These are phyloP conservation scores for Trissoscelio sp. DNA, from an alignment of 2,888 invertebrate species.

Conservation along the genomic window DNA sequence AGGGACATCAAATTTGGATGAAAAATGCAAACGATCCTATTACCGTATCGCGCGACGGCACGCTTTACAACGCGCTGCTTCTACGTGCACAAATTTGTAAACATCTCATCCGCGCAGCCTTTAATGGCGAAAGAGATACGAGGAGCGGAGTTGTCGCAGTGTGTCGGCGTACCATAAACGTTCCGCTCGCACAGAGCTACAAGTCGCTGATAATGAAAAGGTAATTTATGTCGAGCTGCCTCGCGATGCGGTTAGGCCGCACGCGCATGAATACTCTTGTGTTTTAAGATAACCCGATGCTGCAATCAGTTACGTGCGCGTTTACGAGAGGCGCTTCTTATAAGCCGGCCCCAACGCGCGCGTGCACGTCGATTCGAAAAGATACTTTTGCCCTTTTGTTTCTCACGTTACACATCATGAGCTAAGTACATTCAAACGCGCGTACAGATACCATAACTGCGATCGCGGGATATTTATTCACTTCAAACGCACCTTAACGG, in stretches of 20 bases:
- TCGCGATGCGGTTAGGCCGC: constrained; percentile 50
- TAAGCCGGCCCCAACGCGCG: background rate
- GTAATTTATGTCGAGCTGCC: constrained; percentile 72
- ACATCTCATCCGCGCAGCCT: constrained; percentile 59
- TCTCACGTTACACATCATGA: background rate
- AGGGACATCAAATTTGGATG: constrained; percentile 36
- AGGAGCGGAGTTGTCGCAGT: constrained; percentile 61
- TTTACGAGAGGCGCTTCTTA: constrained; percentile 31
- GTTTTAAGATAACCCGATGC: constrained; percentile 61
- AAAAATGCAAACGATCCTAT: constrained; percentile 64
- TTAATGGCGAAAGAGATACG: constrained; percentile 64
- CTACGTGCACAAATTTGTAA: constrained; percentile 67
- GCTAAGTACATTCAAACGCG: constrained; percentile 30
- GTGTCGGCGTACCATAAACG: constrained; percentile 64
- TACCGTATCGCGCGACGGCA: constrained; percentile 50
- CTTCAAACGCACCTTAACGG: constrained; percentile 14
- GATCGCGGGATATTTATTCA: constrained; percentile 28
- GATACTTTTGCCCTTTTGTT: constrained; percentile 28
- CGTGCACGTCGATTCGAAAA: constrained; percentile 33
- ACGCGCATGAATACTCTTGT: constrained; percentile 61
- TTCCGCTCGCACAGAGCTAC: constrained; percentile 62
- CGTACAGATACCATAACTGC: constrained; percentile 22
- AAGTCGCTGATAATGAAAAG: constrained; percentile 75
- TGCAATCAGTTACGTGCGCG: constrained; percentile 56
- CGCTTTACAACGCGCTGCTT: constrained; percentile 53